Conservation (phyloP, 30 jellyfish, hydroid and myxozoan species). For the Hydra vulgaris region DNA sequence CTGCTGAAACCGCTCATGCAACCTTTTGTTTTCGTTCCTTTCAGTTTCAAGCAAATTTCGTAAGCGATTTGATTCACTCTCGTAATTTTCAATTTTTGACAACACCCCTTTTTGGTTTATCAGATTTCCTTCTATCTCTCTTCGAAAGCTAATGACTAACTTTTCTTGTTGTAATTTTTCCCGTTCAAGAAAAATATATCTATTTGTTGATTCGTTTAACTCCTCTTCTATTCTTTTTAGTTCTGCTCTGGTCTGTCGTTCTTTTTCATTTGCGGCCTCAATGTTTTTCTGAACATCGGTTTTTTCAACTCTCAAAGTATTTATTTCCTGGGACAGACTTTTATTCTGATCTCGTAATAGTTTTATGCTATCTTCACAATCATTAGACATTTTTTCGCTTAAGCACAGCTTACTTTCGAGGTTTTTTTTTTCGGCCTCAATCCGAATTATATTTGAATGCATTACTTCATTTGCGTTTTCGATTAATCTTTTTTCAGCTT, state of each 20-base stretch:
- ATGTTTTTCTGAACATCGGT: constrained; percentile 36
- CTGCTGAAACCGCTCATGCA: constrained; percentile 50
- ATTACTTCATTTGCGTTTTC: constrained; percentile 28
- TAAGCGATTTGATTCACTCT: constrained; percentile 34
- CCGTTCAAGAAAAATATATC: constrained; percentile 46
- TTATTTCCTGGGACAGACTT: constrained; percentile 50
- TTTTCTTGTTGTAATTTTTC: constrained; percentile 53
- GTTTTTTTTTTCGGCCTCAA: constrained; percentile 29
- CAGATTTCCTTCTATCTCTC: constrained; percentile 26
- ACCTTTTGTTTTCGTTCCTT: constrained; percentile 59
- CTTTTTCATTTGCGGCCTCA: constrained; percentile 19
- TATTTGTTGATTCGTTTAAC: constrained; percentile 31
- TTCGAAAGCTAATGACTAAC: constrained; percentile 28
- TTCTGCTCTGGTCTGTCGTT: constrained; percentile 23
- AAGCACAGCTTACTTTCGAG: constrained; percentile 33
- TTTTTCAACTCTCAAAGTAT: constrained; percentile 49
- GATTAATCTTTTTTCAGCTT: constrained; percentile 15
- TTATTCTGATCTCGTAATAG: constrained; percentile 43
- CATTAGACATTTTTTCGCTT: constrained; percentile 26
- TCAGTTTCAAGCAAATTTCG: constrained; percentile 52
- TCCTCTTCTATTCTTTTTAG: constrained; percentile 14
- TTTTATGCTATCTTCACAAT: constrained; percentile 33
- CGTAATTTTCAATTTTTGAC: constrained; percentile 18
- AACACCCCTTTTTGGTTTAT: constrained; percentile 23
- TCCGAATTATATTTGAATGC: constrained; percentile 19